These are phyloP conservation scores for Neopipo cinnamomea DNA, from an alignment of 2,113 vertebrate genomes.

Conservation along the genomic window DNA sequence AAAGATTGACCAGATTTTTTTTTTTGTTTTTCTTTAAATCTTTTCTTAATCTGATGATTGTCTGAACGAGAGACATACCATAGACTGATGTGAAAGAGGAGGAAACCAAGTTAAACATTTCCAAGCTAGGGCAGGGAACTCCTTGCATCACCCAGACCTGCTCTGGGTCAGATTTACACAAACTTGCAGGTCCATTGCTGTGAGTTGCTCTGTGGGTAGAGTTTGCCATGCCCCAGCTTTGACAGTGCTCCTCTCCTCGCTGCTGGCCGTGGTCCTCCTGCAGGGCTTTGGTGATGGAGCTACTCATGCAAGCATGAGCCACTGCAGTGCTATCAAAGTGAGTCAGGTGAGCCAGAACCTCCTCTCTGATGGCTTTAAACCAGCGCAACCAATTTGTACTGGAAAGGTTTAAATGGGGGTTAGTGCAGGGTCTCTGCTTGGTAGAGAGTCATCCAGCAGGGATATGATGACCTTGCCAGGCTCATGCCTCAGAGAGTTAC, in stretches of 20 bases:
- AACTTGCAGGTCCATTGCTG: not conserved
- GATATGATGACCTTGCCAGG: not conserved
- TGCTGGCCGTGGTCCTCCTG: not conserved
- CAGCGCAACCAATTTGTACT: not conserved
- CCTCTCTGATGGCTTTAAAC: not conserved
- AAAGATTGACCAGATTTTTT: not conserved
- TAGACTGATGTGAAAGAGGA: not conserved
- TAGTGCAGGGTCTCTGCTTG: not conserved
- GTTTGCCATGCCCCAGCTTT: not conserved
- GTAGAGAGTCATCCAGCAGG: not conserved
- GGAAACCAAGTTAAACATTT: not conserved
- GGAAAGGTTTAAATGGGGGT: not conserved
- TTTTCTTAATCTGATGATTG: not conserved
- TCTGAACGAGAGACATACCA: not conserved
- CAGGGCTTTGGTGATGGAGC: not conserved
- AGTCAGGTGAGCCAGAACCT: not conserved
- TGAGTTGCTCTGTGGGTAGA: not conserved
- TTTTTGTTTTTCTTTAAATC: not conserved
- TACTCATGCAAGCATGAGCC: not conserved
- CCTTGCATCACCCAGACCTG: not conserved
- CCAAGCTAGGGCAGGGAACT: not conserved
- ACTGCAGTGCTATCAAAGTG: not conserved
- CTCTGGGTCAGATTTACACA: not conserved
- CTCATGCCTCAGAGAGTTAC: too few species aligned
- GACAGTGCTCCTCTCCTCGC: fast-evolving